A percentile compares a stretch with the other conserved stretches of the same genome.
Evolutionary conservation across 1,140 invertebrate species (phyloP).

Genomic region (Platorchestia sp.): DNA sequence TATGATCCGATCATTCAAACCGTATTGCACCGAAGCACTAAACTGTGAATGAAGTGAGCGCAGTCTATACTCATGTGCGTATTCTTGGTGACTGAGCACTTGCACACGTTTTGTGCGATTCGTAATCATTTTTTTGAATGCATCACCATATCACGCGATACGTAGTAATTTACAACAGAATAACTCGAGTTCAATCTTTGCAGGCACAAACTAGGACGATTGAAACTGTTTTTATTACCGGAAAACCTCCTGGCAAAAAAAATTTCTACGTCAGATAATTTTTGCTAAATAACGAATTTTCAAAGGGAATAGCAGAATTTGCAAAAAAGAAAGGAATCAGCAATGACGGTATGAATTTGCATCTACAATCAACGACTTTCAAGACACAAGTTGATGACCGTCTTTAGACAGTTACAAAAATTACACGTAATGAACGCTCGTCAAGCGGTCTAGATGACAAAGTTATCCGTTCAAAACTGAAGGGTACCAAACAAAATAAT

Average conservation of each 20-base stretch:
- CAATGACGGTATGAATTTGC: not conserved
- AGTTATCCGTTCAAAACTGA: not conserved
- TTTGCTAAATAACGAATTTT: not conserved
- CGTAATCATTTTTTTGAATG: not conserved
- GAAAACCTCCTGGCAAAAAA: not conserved
- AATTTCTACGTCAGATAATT: not conserved
- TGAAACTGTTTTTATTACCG: not conserved
- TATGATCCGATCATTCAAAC: not conserved
- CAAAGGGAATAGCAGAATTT: not conserved
- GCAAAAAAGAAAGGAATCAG: not conserved
- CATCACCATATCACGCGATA: not conserved
- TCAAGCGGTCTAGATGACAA: not conserved
- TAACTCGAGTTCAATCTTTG: not conserved
- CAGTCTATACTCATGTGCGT: not conserved
- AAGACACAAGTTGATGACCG: not conserved
- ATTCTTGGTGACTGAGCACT: not conserved
- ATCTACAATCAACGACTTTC: not conserved
- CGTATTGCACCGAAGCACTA: not conserved
- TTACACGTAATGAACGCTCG: not conserved
- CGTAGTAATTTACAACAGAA: not conserved
- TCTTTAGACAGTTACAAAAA: not conserved
- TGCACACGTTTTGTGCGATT: not conserved
- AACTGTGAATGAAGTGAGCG: not conserved
- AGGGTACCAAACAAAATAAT: not conserved
- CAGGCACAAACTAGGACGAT: not conserved